Conservation (phyloP, 2,113 vertebrate genomes). For the Oxyruncus cristatus region DNA sequence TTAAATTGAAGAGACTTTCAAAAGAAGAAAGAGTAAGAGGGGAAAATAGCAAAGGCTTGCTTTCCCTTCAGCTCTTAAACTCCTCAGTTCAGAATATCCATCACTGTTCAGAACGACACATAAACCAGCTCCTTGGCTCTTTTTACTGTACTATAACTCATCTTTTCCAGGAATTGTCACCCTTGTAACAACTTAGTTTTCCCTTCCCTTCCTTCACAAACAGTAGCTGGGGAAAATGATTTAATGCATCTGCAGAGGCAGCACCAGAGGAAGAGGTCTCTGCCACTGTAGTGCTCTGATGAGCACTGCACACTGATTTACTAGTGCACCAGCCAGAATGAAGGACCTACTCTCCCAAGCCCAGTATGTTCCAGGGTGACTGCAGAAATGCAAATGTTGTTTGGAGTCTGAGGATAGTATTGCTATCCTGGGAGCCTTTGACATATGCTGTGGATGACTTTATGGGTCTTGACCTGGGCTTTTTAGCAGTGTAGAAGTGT, state of each 20-base stretch:
- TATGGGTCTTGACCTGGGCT: neutral
- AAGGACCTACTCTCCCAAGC: neutral
- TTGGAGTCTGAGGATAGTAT: neutral
- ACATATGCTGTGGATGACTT: neutral
- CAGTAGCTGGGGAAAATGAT: conserved; percentile 39
- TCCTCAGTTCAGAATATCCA: neutral
- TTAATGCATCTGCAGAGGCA: conserved; percentile 33
- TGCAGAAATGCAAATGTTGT: neutral
- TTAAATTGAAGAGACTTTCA: neutral
- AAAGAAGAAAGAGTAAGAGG: neutral
- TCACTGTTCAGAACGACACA: neutral
- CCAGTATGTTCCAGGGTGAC: neutral
- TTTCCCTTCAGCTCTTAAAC: neutral
- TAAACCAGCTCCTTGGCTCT: conserved; percentile 11
- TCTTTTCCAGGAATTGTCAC: conserved; percentile 46
- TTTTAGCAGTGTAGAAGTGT: neutral
- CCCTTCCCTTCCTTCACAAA: conserved; percentile 48
- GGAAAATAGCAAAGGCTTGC: neutral
- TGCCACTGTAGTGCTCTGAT: neutral
- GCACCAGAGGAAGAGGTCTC: conserved; percentile 40
- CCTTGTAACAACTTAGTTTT: conserved; percentile 15
- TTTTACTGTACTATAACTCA: conserved; percentile 33
- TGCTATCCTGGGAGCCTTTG: neutral
- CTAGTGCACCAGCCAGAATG: neutral
- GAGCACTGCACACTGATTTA: conserved; percentile 16